Evolutionary conservation across 1,140 invertebrate species (phyloP), one percentile per base, ranked within the genome.

Genomic region (Drosophila seguyi): DNA sequence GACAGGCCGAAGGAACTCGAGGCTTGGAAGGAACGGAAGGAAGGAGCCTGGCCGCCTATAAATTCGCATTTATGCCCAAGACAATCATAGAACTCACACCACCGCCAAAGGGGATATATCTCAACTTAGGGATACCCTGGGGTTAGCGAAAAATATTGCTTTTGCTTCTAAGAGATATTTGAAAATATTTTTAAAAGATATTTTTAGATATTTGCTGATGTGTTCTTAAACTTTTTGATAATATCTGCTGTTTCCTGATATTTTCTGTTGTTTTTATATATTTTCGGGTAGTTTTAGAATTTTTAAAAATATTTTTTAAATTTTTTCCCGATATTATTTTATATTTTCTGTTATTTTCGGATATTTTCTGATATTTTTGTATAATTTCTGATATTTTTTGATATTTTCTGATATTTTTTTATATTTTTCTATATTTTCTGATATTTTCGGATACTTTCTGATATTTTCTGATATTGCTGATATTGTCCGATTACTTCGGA

Each of bases 21-120:
- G 50, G 13, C 25, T 25, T 39, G 56, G 29, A 48, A 58, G 58
- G 31, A 25, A 45, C 3, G 45, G 13, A 58, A 41, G 67, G 41
- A 45, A 44, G 41, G 57, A 73, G 55, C 59, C 59, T 34, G 45
- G 55, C 66, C 66, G 80, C 63, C 84, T 75, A 88, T 88, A 88
- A 88, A 88, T 88, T 88, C 81, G 72, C 80, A 88, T 88, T 88
- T 88, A 84, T 88, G 84, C 84, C 84, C 80, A 80, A 78, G 84
- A 88, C 84, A 88, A 87, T 87, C 84, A 87, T 86, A 73, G 83
- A 73, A 44, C 65, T 75, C 36, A 60, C 55, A 45, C 63, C 66
- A 38, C 13, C 25, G 22, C 27, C 20, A 16, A 53, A 5, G 31
- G 25, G 55, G 25, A 47, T 60, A 16, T 16, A 22, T n/a, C 11